phyloP scores from a whole-genome alignment of 2,797 vertebrate genomes.

The Liasis olivaceus region DNA sequence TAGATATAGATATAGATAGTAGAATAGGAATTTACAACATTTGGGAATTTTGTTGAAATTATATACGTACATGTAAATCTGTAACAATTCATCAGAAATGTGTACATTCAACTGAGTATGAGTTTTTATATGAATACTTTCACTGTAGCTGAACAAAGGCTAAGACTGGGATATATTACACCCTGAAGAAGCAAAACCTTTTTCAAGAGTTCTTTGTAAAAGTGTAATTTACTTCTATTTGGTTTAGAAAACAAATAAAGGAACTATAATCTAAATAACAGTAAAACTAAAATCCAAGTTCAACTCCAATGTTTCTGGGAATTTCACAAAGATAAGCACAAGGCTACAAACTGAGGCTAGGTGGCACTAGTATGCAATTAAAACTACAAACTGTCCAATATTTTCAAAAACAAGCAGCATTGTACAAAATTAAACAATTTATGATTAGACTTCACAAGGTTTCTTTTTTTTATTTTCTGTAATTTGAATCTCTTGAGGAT shows the following conservation, averaged over 20 bases:
- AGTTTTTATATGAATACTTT: conserved; percentile 51
- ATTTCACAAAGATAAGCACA: background rate
- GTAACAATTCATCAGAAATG: conserved; percentile 31
- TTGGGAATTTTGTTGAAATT: background rate
- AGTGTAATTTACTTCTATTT: fast-evolving
- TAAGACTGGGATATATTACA: conserved; percentile 8
- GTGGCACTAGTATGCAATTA: conserved; percentile 76
- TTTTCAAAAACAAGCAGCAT: conserved; percentile 38
- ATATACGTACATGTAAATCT: background rate
- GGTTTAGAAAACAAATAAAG: conserved; percentile 8
- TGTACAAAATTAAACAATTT: conserved; percentile 44
- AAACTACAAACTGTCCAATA: conserved; percentile 48
- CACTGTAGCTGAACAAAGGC: conserved; percentile 25
- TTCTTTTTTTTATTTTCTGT: conserved; percentile 30
- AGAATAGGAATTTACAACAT: background rate
- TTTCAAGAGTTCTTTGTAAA: conserved; percentile 40
- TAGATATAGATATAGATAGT: too few species aligned
- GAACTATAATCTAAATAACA: background rate
- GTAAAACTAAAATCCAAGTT: conserved; percentile 10
- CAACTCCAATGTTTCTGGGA: background rate
- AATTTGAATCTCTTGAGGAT: conserved; percentile 53
- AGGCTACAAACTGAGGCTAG: conserved; percentile 69
- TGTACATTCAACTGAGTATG: conserved; percentile 50
- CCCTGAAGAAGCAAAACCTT: conserved; percentile 39
- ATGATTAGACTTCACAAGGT: conserved; percentile 10